These are phyloP conservation scores for Drosophila ananassae DNA, from an alignment of 1,140 invertebrate genomes.

Conservation along the genomic window DNA sequence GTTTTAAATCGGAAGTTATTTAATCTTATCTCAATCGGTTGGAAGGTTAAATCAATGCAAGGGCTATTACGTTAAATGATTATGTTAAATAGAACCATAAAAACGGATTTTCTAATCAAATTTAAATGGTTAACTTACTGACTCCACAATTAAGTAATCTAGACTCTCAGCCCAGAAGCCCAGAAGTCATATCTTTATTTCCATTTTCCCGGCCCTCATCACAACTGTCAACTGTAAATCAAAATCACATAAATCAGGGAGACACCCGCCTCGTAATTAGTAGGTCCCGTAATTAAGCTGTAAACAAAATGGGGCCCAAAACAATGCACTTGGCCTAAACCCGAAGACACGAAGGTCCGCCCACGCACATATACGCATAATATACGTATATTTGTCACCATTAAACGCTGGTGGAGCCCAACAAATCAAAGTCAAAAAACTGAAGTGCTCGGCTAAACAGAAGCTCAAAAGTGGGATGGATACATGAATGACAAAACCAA, in stretches of 20 bases:
- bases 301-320: conserved; percentile 38
- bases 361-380: conserved; percentile 35
- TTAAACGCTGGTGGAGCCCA: conserved; percentile 29
- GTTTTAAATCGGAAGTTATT: background rate
- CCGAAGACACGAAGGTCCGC: conserved; percentile 34
- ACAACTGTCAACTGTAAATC: conserved; percentile 75
- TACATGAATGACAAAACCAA: conserved; percentile 11
- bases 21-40: background rate
- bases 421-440: conserved; percentile 52
- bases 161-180: conserved; percentile 6
- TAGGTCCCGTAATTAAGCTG: conserved; percentile 63
- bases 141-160: conserved; percentile 22
- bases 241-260: conserved; percentile 68
- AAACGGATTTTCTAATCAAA: background rate
- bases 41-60: background rate
- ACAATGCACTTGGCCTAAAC: conserved; percentile 25
- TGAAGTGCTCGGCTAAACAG: conserved; percentile 41
- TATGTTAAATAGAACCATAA: background rate
- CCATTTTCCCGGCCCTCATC: conserved; percentile 41
- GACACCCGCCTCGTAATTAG: conserved; percentile 70
- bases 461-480: conserved; percentile 29
- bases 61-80: background rate
- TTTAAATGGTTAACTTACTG: background rate
- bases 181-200: background rate
- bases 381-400: conserved; percentile 38